Base-by-base conservation (phyloP, 1,140 invertebrate species). In the Neelides sp. region DNA sequence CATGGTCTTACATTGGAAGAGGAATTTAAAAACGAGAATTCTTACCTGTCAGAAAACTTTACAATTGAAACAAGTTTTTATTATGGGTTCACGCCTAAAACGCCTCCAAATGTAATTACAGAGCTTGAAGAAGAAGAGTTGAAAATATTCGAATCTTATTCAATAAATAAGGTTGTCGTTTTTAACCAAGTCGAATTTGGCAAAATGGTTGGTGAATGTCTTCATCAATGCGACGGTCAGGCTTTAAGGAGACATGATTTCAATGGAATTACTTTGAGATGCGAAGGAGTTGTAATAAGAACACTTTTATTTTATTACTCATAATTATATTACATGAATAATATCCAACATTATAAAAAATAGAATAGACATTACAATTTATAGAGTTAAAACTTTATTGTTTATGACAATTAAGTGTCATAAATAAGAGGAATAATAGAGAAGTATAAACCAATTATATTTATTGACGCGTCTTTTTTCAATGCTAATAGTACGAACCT, bases 241-340 rank as follows among this genome's bases (percentile, higher is more conserved):
- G 44, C 45, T 12, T 7, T 3, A 2, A 12, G 45, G 23, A 24
- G 52, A 10, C 3, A 1, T 4, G 23, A 54, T 13, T 37, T 54
- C n/a, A 0, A 32, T 1, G 39, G 28, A 26, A 17, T 34, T 24
- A 17, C 2, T 24, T 26, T 54, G 10, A 17, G 36, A 10, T 22
- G 34, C 2, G 20, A 34, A 20, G 52, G 52, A 26, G 39, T 54
- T 2, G 52, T 54, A 48, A 54, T n/a, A n/a, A n/a, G n/a, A n/a
- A n/a, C n/a, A n/a, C n/a, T n/a, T n/a, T n/a, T n/a, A n/a, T n/a
- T n/a, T n/a, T n/a, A n/a, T n/a, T n/a, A n/a, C n/a, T n/a, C n/a
- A 46, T 32, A 4, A 24, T 23, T 15, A 8, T 15, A 46, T 42
- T 2, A n/a, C 10, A 1, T 23, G 19, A 39, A 28, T 5, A 5